phyloP scores from a whole-genome alignment of 92 coral and sea anemone genomes.

The Epizoanthus rinbou region DNA sequence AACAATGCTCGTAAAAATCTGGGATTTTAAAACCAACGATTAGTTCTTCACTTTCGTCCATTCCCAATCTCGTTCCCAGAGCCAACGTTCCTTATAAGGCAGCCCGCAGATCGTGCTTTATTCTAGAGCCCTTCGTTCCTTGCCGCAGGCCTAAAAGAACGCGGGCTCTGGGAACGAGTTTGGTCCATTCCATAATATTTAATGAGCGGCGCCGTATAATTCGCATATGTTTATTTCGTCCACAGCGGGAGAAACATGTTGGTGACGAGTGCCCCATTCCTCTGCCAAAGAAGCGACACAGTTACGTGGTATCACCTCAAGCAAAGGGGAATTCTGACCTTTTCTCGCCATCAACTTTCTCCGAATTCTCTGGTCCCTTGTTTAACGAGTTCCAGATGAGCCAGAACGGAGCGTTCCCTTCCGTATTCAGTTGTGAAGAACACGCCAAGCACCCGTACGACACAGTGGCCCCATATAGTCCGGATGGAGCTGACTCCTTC shows the following conservation, averaged over 20 bases:
- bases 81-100: too few relatives aligned
- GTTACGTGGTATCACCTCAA: background rate
- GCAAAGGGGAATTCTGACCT: constrained; percentile 18
- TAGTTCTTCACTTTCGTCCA: too few relatives aligned
- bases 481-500: constrained; percentile 26
- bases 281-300: constrained; percentile 39
- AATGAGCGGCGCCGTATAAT: background rate
- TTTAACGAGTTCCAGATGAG: constrained; percentile 27
- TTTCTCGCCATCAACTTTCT: constrained; percentile 30
- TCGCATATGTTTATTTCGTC: background rate
- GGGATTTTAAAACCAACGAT: too few relatives aligned
- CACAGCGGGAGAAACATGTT: background rate
- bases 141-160: too few relatives aligned
- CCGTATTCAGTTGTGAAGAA: background rate
- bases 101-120: too few relatives aligned
- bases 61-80: too few relatives aligned
- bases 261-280: constrained; percentile 31
- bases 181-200: too few relatives aligned
- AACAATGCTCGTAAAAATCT: too few relatives aligned
- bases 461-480: constrained; percentile 8
- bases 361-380: constrained; percentile 35
- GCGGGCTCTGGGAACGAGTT: too few relatives aligned
- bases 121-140: too few relatives aligned
- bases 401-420: background rate
- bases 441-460: background rate